Evolutionary conservation across 2,888 invertebrate species (phyloP).

Genomic region (Eilema caniola): DNA sequence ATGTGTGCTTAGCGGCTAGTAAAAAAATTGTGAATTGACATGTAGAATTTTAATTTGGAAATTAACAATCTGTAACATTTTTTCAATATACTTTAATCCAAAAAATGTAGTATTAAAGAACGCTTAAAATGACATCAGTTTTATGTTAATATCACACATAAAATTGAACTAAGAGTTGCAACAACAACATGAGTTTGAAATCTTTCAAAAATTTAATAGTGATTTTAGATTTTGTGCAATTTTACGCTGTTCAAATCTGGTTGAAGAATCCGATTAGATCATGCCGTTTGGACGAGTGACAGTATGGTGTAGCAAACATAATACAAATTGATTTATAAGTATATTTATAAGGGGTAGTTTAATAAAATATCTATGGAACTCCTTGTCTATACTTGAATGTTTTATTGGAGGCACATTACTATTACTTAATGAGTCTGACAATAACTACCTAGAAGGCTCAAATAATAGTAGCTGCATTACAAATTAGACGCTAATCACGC

Average conservation of each 20-base stretch:
- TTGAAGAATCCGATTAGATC: not conserved
- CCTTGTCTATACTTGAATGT: not conserved
- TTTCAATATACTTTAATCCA: too few relatives aligned
- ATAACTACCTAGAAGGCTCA: not conserved
- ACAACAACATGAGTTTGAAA: not conserved
- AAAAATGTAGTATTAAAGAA: not conserved
- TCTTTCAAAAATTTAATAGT: not conserved
- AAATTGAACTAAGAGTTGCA: not conserved
- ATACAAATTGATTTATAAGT: too few relatives aligned
- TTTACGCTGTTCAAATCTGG: not conserved
- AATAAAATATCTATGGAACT: not conserved
- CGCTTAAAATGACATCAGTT: not conserved
- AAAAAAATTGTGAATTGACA: not conserved
- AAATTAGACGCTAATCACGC: conserved; percentile 33
- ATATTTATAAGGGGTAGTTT: not conserved
- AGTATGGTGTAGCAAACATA: too few relatives aligned
- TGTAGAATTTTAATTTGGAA: not conserved
- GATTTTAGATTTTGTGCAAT: not conserved
- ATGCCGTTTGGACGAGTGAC: too few relatives aligned
- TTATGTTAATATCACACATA: not conserved
- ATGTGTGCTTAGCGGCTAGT: conserved; percentile 6
- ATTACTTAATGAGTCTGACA: not conserved
- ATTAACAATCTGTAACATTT: too few relatives aligned
- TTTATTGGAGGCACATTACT: not conserved
- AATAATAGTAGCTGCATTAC: conserved; percentile 25